phyloP scores from a whole-genome alignment of 2,113 vertebrate genomes.

The Lates calcarifer region DNA sequence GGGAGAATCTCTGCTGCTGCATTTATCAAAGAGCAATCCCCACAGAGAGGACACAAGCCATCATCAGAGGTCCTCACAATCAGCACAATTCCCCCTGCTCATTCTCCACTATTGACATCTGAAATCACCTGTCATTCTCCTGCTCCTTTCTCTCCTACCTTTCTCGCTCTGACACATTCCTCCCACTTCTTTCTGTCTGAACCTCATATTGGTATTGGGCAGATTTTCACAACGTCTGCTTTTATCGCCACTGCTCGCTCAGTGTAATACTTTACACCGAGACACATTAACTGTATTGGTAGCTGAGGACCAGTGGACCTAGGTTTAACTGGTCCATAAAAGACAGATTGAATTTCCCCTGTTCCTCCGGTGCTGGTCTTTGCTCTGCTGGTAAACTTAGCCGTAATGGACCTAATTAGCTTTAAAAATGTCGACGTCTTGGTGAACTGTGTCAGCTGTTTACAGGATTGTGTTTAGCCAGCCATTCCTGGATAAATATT shows the following conservation, averaged over 20 bases:
- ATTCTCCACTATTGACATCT: slow-evolving; percentile 30
- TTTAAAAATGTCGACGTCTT: slow-evolving; percentile 40
- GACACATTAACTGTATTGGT: background rate
- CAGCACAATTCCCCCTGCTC: slow-evolving; percentile 15
- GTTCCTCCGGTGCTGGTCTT: background rate
- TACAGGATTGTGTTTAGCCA: slow-evolving; percentile 30
- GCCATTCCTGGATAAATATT: slow-evolving; percentile 29
- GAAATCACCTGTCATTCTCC: slow-evolving; percentile 32
- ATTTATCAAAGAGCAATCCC: slow-evolving; percentile 59
- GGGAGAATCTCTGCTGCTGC: slow-evolving; percentile 23
- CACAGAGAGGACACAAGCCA: slow-evolving; percentile 43
- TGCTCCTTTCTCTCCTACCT: background rate
- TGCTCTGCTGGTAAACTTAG: slow-evolving; percentile 22
- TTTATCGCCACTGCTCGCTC: slow-evolving; percentile 26
- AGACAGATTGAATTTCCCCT: slow-evolving; percentile 4
- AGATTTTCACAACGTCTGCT: slow-evolving; percentile 8
- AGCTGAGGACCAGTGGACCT: background rate
- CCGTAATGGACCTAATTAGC: slow-evolving; percentile 51
- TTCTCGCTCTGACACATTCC: background rate
- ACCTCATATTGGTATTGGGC: background rate
- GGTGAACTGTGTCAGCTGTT: slow-evolving; percentile 28
- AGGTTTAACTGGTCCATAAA: slow-evolving; percentile 44
- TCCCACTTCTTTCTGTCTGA: slow-evolving; percentile 20
- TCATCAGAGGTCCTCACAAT: slow-evolving; percentile 59
- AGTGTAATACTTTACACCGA: slow-evolving; percentile 8